Conservation (phyloP, 2,113 vertebrate genomes). For the Rattus norvegicus region GRCr8 NC_086028.1:27513501-27514000, state of each 20-base stretch:
- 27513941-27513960: background rate
- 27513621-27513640: background rate
- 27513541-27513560: background rate
- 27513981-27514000: background rate
- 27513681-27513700: conserved; percentile 9
- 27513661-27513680: conserved; percentile 1
- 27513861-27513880: background rate
- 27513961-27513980: background rate
- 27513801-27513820: background rate
- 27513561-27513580: background rate
- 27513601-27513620: background rate
- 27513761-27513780: background rate
- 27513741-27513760: background rate
- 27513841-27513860: background rate
- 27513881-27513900: background rate
- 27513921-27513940: background rate
- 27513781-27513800: background rate
- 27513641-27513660: background rate
- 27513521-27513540: background rate
- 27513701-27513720: background rate
- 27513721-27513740: background rate
- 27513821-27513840: background rate
- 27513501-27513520: background rate
- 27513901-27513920: background rate
- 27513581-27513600: background rate